Evolutionary conservation across 1,140 invertebrate genomes (phyloP).

Genomic region (Drosophila seguyi): DNA sequence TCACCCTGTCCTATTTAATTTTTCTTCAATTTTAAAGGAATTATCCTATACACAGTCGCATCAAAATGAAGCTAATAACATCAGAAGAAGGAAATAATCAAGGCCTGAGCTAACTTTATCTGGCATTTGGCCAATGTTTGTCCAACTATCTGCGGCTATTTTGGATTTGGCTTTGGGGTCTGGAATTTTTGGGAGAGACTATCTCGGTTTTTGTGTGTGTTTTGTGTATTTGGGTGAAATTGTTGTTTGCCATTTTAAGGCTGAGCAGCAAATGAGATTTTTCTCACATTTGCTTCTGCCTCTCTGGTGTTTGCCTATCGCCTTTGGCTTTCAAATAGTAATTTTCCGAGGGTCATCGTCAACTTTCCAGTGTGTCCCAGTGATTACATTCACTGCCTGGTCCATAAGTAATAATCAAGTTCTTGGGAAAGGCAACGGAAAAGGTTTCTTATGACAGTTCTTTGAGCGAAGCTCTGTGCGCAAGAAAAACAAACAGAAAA

Average conservation of each 20-base stretch:
- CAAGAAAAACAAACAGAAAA: slow-evolving; percentile 50
- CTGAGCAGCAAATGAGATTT: slow-evolving; percentile 52
- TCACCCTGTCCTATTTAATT: slow-evolving; percentile 28
- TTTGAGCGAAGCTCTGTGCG: slow-evolving; percentile 4
- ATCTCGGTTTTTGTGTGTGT: slow-evolving; percentile 22
- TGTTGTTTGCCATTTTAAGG: slow-evolving; percentile 49
- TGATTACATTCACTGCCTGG: slow-evolving; percentile 31
- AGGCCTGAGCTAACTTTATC: slow-evolving; percentile 26
- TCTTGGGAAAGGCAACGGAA: slow-evolving; percentile 25
- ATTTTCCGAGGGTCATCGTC: slow-evolving; percentile 32
- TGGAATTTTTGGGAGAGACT: neutral
- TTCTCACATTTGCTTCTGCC: slow-evolving; percentile 50
- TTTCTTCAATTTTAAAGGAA: slow-evolving; percentile 25
- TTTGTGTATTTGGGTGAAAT: slow-evolving; percentile 32
- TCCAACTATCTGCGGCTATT: slow-evolving; percentile 48
- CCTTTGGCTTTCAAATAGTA: slow-evolving; percentile 58
- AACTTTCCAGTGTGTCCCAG: slow-evolving; percentile 19
- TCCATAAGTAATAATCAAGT: slow-evolving; percentile 61
- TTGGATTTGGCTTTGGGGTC: slow-evolving; percentile 50
- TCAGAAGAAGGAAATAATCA: slow-evolving; percentile 42
- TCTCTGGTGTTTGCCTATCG: slow-evolving; percentile 23
- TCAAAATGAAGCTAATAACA: slow-evolving; percentile 46
- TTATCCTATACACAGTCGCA: slow-evolving; percentile 10
- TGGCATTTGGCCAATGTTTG: slow-evolving; percentile 52
- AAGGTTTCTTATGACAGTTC: slow-evolving; percentile 51